These are phyloP conservation scores for Pseudomugil tenellus DNA, from an alignment of 2,797 vertebrate species.

Conservation along the genomic window DNA sequence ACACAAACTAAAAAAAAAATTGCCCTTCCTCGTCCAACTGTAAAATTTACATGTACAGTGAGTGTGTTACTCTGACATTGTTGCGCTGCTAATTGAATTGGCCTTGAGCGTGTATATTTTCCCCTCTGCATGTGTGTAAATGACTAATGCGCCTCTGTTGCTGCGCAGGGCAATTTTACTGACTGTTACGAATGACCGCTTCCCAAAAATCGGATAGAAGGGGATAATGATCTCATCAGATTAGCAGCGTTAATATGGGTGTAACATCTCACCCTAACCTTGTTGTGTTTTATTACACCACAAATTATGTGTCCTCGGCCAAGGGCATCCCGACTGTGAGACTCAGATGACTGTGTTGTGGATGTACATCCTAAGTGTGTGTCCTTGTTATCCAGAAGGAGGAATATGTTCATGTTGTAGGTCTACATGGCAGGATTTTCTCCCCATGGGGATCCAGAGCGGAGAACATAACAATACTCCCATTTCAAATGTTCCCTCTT, in stretches of 20 bases:
- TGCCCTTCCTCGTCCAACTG: conserved; percentile 55
- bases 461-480: conserved; percentile 65
- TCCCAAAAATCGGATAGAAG: conserved; percentile 50
- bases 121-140: conserved; percentile 50
- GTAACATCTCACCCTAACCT: conserved; percentile 71
- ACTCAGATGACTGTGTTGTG: conserved; percentile 57
- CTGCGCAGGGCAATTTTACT: not conserved
- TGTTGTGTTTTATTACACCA: conserved; percentile 72
- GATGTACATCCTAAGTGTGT: conserved; percentile 50
- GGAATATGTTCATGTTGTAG: conserved; percentile 67
- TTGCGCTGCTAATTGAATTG: conserved; percentile 58
- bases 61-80: conserved; percentile 39
- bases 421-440: conserved; percentile 64
- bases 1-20: conserved; percentile 20
- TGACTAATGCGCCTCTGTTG: conserved; percentile 51
- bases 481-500: conserved; percentile 65
- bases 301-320: conserved; percentile 59
- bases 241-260: conserved; percentile 72
- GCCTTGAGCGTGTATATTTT: conserved; percentile 41
- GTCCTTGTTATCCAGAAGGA: conserved; percentile 76
- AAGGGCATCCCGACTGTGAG: conserved; percentile 62
- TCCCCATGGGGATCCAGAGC: conserved; percentile 64
- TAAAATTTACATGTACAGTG: conserved; percentile 35
- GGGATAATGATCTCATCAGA: conserved; percentile 71
- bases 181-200: conserved; percentile 61